Percentiles rank a stretch among this genome's conserved stretches.
These are phyloP conservation scores for Palaemon carinicauda DNA, from an alignment of 1,140 invertebrate genomes.

Conservation along the genomic window DNA sequence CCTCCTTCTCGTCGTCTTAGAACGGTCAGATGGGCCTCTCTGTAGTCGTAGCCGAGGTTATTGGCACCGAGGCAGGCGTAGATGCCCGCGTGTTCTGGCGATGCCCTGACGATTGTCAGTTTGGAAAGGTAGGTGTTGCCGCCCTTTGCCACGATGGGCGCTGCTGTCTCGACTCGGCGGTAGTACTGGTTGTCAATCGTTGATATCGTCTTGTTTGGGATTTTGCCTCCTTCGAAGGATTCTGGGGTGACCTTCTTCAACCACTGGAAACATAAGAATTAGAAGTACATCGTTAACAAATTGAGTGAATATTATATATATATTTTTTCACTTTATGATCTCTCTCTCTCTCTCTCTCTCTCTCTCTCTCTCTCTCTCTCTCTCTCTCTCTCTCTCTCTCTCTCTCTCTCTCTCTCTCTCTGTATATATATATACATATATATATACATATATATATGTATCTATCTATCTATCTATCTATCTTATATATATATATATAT, in stretches of 20 bases:
- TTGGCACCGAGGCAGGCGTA: conserved; percentile 42
- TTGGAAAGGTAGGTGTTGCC: conserved; percentile 29
- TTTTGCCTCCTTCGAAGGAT: neutral
- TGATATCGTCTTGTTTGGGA: neutral
- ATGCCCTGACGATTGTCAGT: conserved; percentile 26
- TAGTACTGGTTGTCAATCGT: conserved; percentile 21
- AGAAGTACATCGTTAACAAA: neutral
- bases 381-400: too few species aligned
- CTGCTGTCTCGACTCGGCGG: conserved; percentile 14
- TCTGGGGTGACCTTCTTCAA: conserved; percentile 35
- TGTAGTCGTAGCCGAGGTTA: conserved; percentile 34
- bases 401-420: too few species aligned
- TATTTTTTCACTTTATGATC: too few species aligned
- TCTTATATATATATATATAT: too few species aligned
- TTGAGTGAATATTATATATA: too few species aligned
- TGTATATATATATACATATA: too few species aligned
- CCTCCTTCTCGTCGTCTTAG: neutral
- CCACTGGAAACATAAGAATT: conserved; percentile 5
- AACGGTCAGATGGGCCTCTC: conserved; percentile 40
- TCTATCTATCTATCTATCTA: too few species aligned
- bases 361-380: too few species aligned
- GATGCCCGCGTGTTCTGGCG: conserved; percentile 9
- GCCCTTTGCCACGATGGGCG: conserved; percentile 26
- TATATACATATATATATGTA: too few species aligned
- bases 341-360: too few species aligned